These are phyloP conservation scores for Alligator sinensis DNA, from an alignment of 2,113 vertebrate genomes.

Conservation along the genomic window DNA sequence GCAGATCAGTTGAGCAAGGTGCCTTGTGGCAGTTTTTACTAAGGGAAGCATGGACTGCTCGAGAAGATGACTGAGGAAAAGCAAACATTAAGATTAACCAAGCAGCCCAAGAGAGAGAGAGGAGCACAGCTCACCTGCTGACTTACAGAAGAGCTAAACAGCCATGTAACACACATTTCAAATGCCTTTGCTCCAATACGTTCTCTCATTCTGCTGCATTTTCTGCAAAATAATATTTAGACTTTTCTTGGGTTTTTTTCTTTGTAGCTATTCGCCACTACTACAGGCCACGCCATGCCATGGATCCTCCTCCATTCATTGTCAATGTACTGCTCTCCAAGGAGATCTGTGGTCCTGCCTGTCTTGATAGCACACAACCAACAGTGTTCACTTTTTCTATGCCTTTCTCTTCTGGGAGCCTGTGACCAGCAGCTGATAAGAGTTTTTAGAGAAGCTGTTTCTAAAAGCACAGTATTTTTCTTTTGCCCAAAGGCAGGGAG, in stretches of 20 bases:
- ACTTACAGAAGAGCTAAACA: neutral
- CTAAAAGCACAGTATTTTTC: neutral
- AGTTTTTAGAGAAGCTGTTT: too few species aligned
- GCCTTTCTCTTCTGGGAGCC: neutral
- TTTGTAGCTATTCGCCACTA: neutral
- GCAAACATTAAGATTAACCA: neutral
- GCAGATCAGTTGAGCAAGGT: too few species aligned
- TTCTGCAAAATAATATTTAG: neutral
- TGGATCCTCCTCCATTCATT: neutral
- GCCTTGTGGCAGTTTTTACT: accelerated
- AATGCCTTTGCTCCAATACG: too few species aligned
- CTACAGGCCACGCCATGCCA: neutral
- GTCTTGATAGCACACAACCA: neutral
- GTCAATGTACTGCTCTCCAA: neutral
- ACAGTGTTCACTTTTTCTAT: neutral
- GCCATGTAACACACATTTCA: neutral
- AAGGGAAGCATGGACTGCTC: neutral
- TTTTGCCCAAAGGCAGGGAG: neutral
- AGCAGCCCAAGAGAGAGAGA: neutral
- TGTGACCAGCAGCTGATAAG: neutral
- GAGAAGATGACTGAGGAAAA: neutral
- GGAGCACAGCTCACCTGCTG: accelerated
- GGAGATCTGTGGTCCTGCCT: neutral
- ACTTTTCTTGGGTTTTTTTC: too few species aligned
- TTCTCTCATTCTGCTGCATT: neutral